Evolutionary conservation across 2,113 vertebrate species (phyloP), one percentile per base, ranked within the genome.

Genomic region (Trachemys scripta): DNA sequence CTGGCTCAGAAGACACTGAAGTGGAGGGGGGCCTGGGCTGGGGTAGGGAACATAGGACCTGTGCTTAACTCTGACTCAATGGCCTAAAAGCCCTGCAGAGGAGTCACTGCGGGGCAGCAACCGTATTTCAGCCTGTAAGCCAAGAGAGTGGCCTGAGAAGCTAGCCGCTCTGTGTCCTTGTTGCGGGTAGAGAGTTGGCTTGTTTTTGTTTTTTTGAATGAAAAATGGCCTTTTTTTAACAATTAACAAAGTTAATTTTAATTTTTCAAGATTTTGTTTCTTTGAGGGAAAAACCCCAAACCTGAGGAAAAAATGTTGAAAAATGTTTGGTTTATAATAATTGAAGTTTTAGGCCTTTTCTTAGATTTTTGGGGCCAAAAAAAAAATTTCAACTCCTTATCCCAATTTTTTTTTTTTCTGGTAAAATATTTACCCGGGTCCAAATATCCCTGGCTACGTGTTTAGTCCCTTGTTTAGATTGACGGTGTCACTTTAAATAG

Each of bases 1-100:
- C 8, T 72, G 8, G 1, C 12, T 35, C 16, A 87, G 19, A 81
- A 0, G 86, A 53, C 0, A 0, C 42, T 84, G 24, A 51, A 2
- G 4, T 2, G 75, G 38, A 24, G 14, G 35, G 59, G 87, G 35
- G 6, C 11, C 57, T 29, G 11, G 65, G 69, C 49, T 80, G 19
- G 24, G 31, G 10, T 29, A n/a, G 6, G 54, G 8, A n/a, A 11
- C 54, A 31, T 53, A 45, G 4, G 53, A 51, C 12, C 51, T 80
- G 75, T 42, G 31, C 25, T 91, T 84, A 92, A 62, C 31, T 35
- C 59, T n/a, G 49, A 76, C 75, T 38, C n/a, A 56, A 75, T 80
- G 83, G 35, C 29, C 49, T 49, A 1, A 0, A 8, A 11, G 42
- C 31, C 38, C 75, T 57, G 3, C 24, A 78, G n/a, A 84, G 88